phyloP scores from a whole-genome alignment of 2,113 vertebrate species.

The Dasyornis broadbenti region DNA sequence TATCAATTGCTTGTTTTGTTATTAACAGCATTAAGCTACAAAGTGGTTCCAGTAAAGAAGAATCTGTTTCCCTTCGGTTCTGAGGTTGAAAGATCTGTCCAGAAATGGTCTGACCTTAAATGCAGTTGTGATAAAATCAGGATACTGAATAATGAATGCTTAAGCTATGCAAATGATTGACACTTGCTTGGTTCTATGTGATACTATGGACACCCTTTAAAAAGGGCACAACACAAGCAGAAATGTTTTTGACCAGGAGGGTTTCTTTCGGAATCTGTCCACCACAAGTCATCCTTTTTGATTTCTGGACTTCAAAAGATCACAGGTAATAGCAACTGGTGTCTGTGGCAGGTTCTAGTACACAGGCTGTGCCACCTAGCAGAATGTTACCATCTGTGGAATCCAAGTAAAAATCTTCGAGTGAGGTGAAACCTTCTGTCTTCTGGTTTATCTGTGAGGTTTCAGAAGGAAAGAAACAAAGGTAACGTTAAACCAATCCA shows the following conservation, averaged over 20 bases:
- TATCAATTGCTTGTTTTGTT: neutral
- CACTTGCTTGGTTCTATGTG: neutral
- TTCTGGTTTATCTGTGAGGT: neutral
- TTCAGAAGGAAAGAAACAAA: neutral
- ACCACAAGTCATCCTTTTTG: neutral
- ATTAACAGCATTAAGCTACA: neutral
- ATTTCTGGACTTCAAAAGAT: neutral
- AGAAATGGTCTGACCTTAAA: neutral
- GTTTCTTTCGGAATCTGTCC: neutral
- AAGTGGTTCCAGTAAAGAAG: neutral
- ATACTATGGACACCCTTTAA: neutral
- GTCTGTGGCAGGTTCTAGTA: neutral
- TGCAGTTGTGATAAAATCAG: neutral
- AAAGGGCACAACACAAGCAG: neutral
- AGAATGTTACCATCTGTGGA: neutral
- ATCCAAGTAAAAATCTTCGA: neutral
- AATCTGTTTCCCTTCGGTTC: neutral
- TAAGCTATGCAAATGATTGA: neutral
- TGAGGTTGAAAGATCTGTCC: neutral
- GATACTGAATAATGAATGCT: neutral
- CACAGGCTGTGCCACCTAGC: neutral
- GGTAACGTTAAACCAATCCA: neutral
- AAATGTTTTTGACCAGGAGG: neutral
- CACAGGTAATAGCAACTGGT: neutral
- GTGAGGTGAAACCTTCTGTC: neutral